Conservation (phyloP, 2,888 invertebrate genomes). For the Agonopterix alstromeriana region DNA sequence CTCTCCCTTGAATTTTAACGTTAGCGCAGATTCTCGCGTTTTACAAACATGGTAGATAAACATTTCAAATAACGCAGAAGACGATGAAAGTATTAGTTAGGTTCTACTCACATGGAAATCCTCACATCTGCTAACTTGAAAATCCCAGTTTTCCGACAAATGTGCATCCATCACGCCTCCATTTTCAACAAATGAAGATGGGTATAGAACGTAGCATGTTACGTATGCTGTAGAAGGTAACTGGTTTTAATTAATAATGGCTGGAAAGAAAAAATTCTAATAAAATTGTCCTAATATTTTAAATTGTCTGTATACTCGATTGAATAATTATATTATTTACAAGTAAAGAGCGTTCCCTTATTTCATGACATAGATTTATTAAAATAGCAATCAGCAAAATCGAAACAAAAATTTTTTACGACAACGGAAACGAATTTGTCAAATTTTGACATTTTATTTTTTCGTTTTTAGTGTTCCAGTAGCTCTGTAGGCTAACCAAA, state of each 20-base stretch:
- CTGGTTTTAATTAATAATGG: slow-evolving; percentile 1
- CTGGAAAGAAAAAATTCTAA: neutral
- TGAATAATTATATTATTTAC: no score
- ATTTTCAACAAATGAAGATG: slow-evolving; percentile 74
- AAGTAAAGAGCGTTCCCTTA: no score
- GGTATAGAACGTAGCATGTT: slow-evolving; percentile 33
- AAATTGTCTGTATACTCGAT: no score
- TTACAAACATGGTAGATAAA: slow-evolving; percentile 24
- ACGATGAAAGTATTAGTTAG: slow-evolving; percentile 38
- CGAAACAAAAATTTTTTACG: no score
- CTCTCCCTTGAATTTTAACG: slow-evolving; percentile 70
- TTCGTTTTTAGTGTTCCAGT: no score
- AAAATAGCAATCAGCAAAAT: no score
- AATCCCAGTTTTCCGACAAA: slow-evolving; percentile 56
- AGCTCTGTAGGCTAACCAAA: no score
- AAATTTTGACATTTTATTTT: no score
- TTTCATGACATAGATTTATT: no score
- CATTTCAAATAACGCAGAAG: slow-evolving; percentile 36
- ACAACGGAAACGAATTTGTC: no score
- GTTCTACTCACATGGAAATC: slow-evolving; percentile 46
- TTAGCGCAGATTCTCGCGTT: slow-evolving; percentile 25
- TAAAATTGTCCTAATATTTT: no score
- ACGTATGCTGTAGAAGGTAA: slow-evolving; percentile 20
- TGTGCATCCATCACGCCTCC: slow-evolving; percentile 67
- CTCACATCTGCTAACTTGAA: slow-evolving; percentile 60